These are phyloP conservation scores for Falco peregrinus DNA, from an alignment of 2,797 vertebrate species.

Conservation along the genomic window DNA sequence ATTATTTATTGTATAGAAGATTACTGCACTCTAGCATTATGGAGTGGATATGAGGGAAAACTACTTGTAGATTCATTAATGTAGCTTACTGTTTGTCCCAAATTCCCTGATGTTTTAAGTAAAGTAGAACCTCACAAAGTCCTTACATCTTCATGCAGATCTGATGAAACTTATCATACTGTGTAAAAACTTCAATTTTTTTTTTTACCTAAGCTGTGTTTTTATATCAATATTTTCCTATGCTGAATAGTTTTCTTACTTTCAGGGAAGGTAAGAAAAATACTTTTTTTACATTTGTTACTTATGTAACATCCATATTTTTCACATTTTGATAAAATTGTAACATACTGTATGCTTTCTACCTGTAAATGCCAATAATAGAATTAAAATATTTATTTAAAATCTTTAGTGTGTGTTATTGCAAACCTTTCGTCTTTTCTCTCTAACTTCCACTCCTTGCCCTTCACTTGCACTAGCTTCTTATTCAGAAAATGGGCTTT, in stretches of 20 bases:
- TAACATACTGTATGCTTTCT: constrained; percentile 99
- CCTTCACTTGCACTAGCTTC: neutral
- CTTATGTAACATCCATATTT: constrained; percentile 99
- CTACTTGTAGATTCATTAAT: constrained; percentile 68
- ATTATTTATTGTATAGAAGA: constrained; percentile 79
- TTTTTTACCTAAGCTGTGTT: constrained; percentile 92
- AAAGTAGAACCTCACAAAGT: constrained; percentile 69
- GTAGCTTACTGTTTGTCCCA: constrained; percentile 63
- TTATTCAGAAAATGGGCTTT: neutral
- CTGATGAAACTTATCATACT: constrained; percentile 87
- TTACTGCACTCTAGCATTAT: constrained; percentile 72
- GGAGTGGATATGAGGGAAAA: constrained; percentile 62
- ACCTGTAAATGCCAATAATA: constrained; percentile 99
- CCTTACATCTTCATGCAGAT: constrained; percentile 77
- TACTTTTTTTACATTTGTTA: constrained; percentile 99
- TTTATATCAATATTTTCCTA: constrained; percentile 98
- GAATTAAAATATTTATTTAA: constrained; percentile 99
- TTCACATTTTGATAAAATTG: constrained; percentile 99
- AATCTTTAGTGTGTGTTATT: constrained; percentile 62
- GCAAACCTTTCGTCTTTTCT: neutral
- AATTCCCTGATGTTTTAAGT: constrained; percentile 58
- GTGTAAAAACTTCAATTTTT: constrained; percentile 86
- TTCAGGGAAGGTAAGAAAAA: constrained; percentile 98
- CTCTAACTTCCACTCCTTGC: neutral
- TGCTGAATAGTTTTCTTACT: constrained; percentile 96